phyloP scores from a whole-genome alignment of 2,888 invertebrate genomes.

The Drosophila subquinaria region DNA sequence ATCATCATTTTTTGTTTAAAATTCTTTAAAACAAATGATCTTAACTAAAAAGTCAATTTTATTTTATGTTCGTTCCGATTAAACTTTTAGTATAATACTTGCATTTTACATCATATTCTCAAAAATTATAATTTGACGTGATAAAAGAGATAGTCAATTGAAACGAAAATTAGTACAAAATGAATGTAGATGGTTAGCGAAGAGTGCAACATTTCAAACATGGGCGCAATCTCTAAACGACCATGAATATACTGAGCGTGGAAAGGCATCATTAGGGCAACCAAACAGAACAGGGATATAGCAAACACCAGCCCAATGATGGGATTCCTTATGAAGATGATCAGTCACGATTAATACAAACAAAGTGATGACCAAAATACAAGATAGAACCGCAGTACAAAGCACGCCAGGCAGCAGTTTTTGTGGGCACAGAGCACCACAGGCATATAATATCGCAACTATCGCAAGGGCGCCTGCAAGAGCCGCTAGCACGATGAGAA shows the following conservation, averaged over 20 bases:
- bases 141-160: slow-evolving; percentile 1
- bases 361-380: not conserved
- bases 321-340: not conserved
- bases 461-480: not conserved
- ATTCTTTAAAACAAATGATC: too few relatives aligned
- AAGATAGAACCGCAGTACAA: not conserved
- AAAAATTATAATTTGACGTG: not conserved
- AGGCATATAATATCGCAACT: not conserved
- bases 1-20: too few relatives aligned
- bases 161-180: slow-evolving; percentile 2
- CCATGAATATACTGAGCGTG: slow-evolving; percentile 38
- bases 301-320: slow-evolving; percentile 3
- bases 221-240: slow-evolving; percentile 32
- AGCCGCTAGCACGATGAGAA: not conserved
- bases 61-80: too few relatives aligned
- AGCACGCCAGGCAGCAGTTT: not conserved
- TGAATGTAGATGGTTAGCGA: slow-evolving; percentile 35
- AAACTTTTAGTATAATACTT: too few relatives aligned
- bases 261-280: slow-evolving; percentile 2
- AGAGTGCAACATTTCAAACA: slow-evolving; percentile 22
- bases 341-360: not conserved
- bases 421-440: slow-evolving; percentile 4
- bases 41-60: too few relatives aligned
- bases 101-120: not conserved
- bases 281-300: not conserved